phyloP scores from a whole-genome alignment of 2,113 vertebrate genomes.

The Dromaius novaehollandiae region DNA sequence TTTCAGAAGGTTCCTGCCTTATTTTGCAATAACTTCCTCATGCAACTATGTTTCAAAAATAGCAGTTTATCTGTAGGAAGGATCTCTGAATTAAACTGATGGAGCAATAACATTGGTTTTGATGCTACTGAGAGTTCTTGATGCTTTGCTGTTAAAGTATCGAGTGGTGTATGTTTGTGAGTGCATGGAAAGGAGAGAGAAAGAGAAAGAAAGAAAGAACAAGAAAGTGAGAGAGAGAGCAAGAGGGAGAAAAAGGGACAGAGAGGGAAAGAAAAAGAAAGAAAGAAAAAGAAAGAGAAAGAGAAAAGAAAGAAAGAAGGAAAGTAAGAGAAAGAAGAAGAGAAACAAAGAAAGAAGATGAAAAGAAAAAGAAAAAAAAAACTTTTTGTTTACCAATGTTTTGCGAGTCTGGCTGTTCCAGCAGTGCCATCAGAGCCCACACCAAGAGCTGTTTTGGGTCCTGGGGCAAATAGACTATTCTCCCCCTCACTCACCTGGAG shows the following conservation, averaged over 20 bases:
- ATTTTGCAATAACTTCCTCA: background rate
- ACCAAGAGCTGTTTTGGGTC: constrained; percentile 57
- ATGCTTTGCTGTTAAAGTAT: background rate
- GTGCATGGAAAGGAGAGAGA: background rate
- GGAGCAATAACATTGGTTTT: background rate
- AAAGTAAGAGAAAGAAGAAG: background rate
- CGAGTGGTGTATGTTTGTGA: background rate
- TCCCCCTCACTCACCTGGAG: constrained; percentile 38
- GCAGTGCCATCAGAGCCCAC: background rate
- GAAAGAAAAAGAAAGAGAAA: too few species aligned
- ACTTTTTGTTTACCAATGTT: background rate
- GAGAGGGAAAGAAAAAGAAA: too few species aligned
- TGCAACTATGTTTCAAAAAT: background rate
- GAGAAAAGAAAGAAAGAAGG: too few species aligned
- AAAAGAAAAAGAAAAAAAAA: background rate
- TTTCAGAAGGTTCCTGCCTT: background rate
- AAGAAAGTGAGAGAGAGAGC: too few species aligned
- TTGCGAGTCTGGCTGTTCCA: background rate
- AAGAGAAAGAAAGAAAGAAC: too few species aligned
- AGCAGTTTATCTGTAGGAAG: background rate
- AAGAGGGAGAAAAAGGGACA: too few species aligned
- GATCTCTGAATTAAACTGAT: background rate
- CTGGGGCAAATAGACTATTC: constrained; percentile 46
- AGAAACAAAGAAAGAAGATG: background rate
- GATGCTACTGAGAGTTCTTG: background rate